phyloP scores from a whole-genome alignment of 2,888 invertebrate genomes.

The Callosobruchus maculatus region DNA sequence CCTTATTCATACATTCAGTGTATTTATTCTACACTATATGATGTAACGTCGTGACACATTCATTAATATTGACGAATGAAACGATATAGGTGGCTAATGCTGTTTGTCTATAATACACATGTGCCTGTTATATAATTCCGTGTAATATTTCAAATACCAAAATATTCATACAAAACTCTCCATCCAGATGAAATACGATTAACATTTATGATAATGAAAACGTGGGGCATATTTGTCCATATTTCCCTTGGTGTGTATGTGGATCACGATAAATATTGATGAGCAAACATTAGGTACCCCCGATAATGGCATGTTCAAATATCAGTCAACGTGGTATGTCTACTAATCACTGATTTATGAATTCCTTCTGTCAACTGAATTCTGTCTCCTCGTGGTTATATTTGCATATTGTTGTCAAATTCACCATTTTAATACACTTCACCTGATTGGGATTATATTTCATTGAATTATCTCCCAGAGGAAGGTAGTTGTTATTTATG shows the following conservation, averaged over 20 bases:
- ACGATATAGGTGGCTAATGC: background rate
- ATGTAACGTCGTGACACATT: too few relatives aligned
- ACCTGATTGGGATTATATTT: too few relatives aligned
- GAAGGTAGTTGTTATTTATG: too few relatives aligned
- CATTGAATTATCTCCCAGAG: too few relatives aligned
- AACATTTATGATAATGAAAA: background rate
- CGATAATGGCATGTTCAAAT: background rate
- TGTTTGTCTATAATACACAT: background rate
- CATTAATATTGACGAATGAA: background rate
- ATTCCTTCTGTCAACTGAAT: background rate
- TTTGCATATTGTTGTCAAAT: background rate
- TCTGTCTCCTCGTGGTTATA: background rate
- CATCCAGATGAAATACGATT: background rate
- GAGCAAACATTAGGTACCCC: background rate
- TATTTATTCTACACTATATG: too few relatives aligned
- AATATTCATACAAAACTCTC: background rate
- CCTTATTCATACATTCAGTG: too few relatives aligned
- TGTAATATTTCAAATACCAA: conserved; percentile 1
- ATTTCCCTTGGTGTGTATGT: background rate
- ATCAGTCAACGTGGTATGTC: background rate
- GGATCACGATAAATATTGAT: background rate
- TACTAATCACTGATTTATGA: background rate
- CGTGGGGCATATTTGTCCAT: background rate
- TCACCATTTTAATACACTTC: background rate
- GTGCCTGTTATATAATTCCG: background rate